A percentile compares a stretch with the other conserved stretches of the same genome.
Evolutionary conservation across 2,888 invertebrate genomes (phyloP).

Genomic region (Eucera pruinosa): DNA sequence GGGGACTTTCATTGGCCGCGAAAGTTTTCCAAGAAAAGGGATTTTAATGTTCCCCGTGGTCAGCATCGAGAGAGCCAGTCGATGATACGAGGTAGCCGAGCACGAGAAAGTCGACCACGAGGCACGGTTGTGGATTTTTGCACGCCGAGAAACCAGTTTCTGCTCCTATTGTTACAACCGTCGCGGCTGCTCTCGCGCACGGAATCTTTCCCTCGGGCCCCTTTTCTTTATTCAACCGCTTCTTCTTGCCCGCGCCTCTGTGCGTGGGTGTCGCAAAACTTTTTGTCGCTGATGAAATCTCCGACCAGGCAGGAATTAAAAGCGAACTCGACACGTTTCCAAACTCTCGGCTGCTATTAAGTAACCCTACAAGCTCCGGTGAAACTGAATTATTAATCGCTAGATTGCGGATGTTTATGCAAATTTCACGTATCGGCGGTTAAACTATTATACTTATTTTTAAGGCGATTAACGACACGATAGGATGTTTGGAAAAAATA

Average conservation of each 20-base stretch:
- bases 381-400: background rate
- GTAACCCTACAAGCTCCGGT: background rate
- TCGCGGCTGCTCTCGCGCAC: slow-evolving; percentile 29
- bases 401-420: too few relatives aligned
- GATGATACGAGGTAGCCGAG: slow-evolving; percentile 54
- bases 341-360: background rate
- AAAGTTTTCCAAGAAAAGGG: slow-evolving; percentile 29
- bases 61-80: slow-evolving; percentile 39
- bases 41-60: slow-evolving; percentile 50
- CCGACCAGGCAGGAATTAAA: slow-evolving; percentile 1
- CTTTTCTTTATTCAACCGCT: slow-evolving; percentile 33
- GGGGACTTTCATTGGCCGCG: slow-evolving; percentile 16
- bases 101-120: slow-evolving; percentile 70
- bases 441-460: too few relatives aligned
- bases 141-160: slow-evolving; percentile 63
- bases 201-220: slow-evolving; percentile 42
- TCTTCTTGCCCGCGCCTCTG: background rate
- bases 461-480: too few relatives aligned
- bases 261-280: slow-evolving; percentile 39
- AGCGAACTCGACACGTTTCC: background rate
- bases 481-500: too few relatives aligned
- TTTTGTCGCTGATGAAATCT: slow-evolving; percentile 23
- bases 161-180: slow-evolving; percentile 62
- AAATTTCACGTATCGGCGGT: too few relatives aligned
- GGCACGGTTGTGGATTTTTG: slow-evolving; percentile 59